A percentile compares a stretch with the other conserved stretches of the same genome.
Conservation (phyloP, 2,888 invertebrate genomes). For the Chalcis sispes region DNA sequence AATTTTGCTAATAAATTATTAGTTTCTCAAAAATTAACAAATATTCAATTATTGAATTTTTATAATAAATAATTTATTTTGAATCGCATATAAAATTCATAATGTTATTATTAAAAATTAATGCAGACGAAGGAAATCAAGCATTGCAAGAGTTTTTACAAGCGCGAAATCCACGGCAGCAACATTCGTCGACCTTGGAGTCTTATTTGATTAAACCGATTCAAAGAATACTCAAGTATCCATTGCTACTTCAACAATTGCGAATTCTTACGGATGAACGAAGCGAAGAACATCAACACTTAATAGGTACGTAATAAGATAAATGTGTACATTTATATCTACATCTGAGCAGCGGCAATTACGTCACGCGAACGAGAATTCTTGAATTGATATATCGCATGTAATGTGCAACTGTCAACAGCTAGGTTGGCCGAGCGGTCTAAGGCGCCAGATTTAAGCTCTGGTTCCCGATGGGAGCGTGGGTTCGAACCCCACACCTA, state of each 20-base stretch:
- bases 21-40: neutral
- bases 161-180: conserved; percentile 96
- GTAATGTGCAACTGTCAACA: conserved; percentile 73
- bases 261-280: conserved; percentile 94
- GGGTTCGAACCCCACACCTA: conserved; percentile 85
- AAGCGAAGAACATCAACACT: conserved; percentile 95
- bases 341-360: neutral
- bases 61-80: conserved; percentile 26
- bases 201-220: conserved; percentile 99
- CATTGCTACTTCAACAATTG: conserved; percentile 94
- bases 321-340: neutral
- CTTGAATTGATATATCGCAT: neutral
- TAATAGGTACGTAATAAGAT: conserved; percentile 83
- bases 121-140: conserved; percentile 94
- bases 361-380: neutral
- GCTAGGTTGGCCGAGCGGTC: conserved; percentile 85
- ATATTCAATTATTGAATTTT: neutral
- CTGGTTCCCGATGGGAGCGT: conserved; percentile 83
- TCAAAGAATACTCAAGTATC: conserved; percentile 98
- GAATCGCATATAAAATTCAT: no score
- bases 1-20: no score
- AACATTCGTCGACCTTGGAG: conserved; percentile 97
- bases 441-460: conserved; percentile 85
- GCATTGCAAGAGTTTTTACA: conserved; percentile 96
- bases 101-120: neutral